Conservation (phyloP, 2,888 invertebrate genomes). For the Athripsodes cinereus region DNA sequence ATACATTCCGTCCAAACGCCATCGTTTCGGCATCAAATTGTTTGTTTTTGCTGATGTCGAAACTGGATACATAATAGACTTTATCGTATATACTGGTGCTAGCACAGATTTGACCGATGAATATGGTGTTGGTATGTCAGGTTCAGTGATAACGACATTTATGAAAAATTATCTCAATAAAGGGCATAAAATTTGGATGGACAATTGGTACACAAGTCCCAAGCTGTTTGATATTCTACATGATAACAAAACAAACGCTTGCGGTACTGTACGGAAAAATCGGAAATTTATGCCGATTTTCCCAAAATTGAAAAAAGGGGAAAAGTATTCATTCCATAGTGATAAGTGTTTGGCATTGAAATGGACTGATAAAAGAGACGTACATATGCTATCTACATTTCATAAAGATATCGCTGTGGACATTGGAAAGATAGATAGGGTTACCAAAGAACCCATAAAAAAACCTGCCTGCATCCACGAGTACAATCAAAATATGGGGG, state of each 20-base stretch:
- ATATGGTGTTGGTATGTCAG: too few species aligned
- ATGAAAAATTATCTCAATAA: not conserved
- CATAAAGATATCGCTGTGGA: constrained; percentile 23
- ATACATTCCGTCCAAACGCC: too few species aligned
- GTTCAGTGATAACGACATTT: too few species aligned
- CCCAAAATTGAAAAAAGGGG: not conserved
- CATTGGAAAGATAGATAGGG: not conserved
- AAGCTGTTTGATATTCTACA: not conserved
- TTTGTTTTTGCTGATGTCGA: too few species aligned
- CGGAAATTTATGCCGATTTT: not conserved
- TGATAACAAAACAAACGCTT: not conserved
- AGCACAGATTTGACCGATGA: too few species aligned
- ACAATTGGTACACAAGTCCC: not conserved
- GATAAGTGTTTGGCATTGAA: not conserved
- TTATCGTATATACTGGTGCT: too few species aligned
- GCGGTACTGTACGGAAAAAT: not conserved
- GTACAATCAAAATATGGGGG: constrained; percentile 33
- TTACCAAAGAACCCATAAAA: not conserved
- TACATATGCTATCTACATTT: constrained; percentile 30
- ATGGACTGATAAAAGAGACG: constrained; percentile 32
- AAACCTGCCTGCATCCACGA: constrained; percentile 31
- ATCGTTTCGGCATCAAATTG: too few species aligned
- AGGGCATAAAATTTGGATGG: not conserved
- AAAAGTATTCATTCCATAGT: not conserved
- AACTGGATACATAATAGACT: too few species aligned